Percentiles rank a stretch among this genome's conserved stretches.
phyloP scores from a whole-genome alignment of 2,888 invertebrate species.

The Ennomos erosarius region DNA sequence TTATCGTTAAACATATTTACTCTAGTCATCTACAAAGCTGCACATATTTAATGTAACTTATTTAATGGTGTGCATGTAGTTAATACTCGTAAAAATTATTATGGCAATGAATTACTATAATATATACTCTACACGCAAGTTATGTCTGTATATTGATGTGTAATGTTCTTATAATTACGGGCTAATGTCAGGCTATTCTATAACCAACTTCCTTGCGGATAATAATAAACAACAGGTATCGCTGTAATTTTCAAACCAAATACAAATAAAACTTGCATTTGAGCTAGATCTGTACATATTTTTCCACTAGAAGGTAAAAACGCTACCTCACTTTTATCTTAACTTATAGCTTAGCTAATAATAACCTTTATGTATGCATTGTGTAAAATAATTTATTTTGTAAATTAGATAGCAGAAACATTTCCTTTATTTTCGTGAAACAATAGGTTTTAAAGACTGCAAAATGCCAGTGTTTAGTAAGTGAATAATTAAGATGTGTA shows the following conservation, averaged over 20 bases:
- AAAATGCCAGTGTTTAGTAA: constrained; percentile 77
- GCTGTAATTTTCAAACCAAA: constrained; percentile 69
- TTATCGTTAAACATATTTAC: constrained; percentile 73
- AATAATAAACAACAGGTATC: constrained; percentile 49
- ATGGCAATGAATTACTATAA: constrained; percentile 65
- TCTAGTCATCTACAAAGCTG: constrained; percentile 84
- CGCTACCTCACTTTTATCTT: constrained; percentile 83
- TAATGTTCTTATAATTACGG: constrained; percentile 53
- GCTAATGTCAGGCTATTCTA: constrained; percentile 52
- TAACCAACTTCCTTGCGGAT: constrained; percentile 44
- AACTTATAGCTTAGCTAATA: constrained; percentile 78
- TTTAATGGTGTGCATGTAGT: constrained; percentile 74
- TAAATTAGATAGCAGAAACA: constrained; percentile 32
- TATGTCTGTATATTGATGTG: constrained; percentile 65
- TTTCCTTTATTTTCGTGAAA: constrained; percentile 28
- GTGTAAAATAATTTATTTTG: constrained; percentile 40
- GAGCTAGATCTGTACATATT: constrained; percentile 79
- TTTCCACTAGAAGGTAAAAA: constrained; percentile 82
- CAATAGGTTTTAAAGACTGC: constrained; percentile 68
- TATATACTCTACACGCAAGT: constrained; percentile 65
- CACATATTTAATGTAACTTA: constrained; percentile 73
- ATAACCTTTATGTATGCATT: constrained; percentile 54
- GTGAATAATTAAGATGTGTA: constrained; percentile 62
- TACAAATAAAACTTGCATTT: constrained; percentile 66
- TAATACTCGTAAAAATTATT: constrained; percentile 65